Evolutionary conservation across 2,113 vertebrate genomes (phyloP).

Genomic region (Scolopax mira): DNA sequence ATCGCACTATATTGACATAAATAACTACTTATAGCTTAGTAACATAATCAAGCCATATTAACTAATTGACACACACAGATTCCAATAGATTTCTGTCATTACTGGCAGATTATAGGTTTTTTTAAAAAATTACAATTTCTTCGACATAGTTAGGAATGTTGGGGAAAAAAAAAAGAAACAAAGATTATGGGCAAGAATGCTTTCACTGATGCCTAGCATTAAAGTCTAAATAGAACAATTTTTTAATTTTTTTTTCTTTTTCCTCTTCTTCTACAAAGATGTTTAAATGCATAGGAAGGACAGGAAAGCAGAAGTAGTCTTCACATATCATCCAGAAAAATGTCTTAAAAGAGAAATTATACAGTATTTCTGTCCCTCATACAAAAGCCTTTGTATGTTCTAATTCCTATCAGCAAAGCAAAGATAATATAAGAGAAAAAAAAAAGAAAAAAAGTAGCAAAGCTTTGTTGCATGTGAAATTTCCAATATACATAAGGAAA

Average conservation of each 20-base stretch:
- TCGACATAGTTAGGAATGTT: background rate
- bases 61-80: background rate
- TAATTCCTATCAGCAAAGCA: background rate
- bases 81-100: background rate
- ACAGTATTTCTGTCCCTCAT: background rate
- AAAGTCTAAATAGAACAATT: rapidly evolving
- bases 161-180: background rate
- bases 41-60: background rate
- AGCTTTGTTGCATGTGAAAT: background rate
- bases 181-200: background rate
- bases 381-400: background rate
- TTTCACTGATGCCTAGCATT: background rate
- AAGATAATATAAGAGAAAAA: background rate
- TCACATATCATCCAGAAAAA: background rate
- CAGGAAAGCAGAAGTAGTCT: background rate
- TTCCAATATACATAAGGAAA: background rate
- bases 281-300: background rate
- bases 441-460: rapidly evolving
- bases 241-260: background rate
- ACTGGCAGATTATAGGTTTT: background rate
- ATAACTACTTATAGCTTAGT: background rate
- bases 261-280: background rate
- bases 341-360: background rate
- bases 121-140: background rate
- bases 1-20: background rate